phyloP scores from a whole-genome alignment of 2,113 vertebrate species.

The Tachycineta bicolor region DNA sequence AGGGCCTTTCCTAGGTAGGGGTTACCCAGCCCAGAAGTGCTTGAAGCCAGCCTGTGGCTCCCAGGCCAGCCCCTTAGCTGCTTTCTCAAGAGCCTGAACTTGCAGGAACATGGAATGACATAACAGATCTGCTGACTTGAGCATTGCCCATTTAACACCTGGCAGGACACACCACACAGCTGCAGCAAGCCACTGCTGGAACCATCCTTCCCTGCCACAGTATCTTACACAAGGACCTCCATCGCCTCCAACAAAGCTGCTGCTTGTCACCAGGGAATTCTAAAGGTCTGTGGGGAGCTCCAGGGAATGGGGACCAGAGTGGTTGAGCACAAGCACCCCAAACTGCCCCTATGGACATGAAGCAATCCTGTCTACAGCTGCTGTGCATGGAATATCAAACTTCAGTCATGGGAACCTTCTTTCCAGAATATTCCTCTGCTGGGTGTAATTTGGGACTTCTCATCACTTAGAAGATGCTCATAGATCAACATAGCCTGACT shows the following conservation, averaged over 20 bases:
- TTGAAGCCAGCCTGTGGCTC: neutral
- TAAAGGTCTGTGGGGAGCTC: neutral
- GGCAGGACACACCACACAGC: neutral
- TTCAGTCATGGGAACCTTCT: neutral
- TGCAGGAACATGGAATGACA: fast-evolving
- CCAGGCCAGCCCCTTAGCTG: neutral
- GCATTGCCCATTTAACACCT: neutral
- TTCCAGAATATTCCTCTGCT: neutral
- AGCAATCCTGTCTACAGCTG: neutral
- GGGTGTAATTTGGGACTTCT: neutral
- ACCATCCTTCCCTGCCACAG: neutral
- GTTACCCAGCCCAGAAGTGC: neutral
- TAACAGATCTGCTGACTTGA: neutral
- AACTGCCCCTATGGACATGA: neutral
- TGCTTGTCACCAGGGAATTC: neutral
- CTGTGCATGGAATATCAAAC: neutral
- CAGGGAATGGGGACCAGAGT: neutral
- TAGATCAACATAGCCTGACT: fast-evolving
- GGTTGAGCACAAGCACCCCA: neutral
- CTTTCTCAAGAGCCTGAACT: neutral
- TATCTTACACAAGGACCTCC: neutral
- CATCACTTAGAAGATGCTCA: neutral
- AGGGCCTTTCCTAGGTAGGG: neutral
- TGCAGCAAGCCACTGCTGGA: neutral
- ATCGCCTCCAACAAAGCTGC: fast-evolving